A percentile compares a stretch with the other conserved stretches of the same genome.
These are phyloP conservation scores for Plusia festucae DNA, from an alignment of 2,888 invertebrate species.

Conservation along the genomic window DNA sequence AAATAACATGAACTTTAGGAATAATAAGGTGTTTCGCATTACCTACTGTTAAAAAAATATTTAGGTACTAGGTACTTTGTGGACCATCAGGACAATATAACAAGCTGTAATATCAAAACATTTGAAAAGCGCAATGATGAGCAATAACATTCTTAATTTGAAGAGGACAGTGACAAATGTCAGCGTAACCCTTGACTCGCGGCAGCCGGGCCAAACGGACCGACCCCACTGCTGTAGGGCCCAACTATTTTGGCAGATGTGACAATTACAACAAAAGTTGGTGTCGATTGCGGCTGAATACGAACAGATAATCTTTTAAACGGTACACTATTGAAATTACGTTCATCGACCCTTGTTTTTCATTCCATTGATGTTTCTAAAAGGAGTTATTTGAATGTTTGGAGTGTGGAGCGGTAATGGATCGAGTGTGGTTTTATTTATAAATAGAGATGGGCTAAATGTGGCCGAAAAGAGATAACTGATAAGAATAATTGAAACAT, in stretches of 20 bases:
- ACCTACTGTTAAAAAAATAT: no score
- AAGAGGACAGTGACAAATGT: slow-evolving; percentile 54
- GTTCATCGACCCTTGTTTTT: slow-evolving; percentile 60
- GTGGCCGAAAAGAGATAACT: slow-evolving; percentile 68
- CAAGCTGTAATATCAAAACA: background rate
- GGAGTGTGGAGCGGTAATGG: slow-evolving; percentile 36
- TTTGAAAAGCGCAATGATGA: slow-evolving; percentile 34
- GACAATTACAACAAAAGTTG: slow-evolving; percentile 81
- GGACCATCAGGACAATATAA: background rate
- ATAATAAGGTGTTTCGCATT: no score
- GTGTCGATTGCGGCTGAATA: slow-evolving; percentile 85
- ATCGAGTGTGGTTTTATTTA: slow-evolving; percentile 43
- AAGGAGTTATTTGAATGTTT: slow-evolving; percentile 13
- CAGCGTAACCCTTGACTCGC: slow-evolving; percentile 62
- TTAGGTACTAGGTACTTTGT: no score
- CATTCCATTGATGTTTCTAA: slow-evolving; percentile 39
- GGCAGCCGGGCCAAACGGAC: slow-evolving; percentile 32
- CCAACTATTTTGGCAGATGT: slow-evolving; percentile 82
- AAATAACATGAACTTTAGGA: no score
- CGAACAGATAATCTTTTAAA: slow-evolving; percentile 81
- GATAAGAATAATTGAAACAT: slow-evolving; percentile 88
- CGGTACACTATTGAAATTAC: slow-evolving; percentile 65
- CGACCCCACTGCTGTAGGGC: slow-evolving; percentile 36
- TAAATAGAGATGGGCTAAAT: slow-evolving; percentile 60
- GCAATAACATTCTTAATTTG: slow-evolving; percentile 54